These are phyloP conservation scores for Centropyge bicolor DNA, from an alignment of 2,797 vertebrate genomes.

Conservation along the genomic window DNA sequence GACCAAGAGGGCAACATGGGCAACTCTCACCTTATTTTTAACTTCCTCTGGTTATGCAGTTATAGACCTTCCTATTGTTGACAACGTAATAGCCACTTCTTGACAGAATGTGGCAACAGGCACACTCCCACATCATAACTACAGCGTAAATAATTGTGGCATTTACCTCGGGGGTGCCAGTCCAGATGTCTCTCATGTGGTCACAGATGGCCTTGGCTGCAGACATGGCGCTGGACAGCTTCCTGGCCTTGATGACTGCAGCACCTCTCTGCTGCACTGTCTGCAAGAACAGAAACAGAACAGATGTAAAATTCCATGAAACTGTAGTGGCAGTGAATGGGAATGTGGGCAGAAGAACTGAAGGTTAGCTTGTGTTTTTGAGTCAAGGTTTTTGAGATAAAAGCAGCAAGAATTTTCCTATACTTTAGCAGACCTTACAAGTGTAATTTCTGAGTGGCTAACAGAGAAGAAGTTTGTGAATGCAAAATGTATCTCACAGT, in stretches of 20 bases:
- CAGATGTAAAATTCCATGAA: not conserved
- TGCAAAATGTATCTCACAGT: not conserved
- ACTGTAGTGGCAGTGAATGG: not conserved
- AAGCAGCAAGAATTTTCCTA: not conserved
- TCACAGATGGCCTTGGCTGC: slow-evolving; percentile 97
- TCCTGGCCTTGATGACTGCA: slow-evolving; percentile 94
- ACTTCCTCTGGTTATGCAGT: not conserved
- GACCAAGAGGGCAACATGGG: no score
- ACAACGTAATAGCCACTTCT: not conserved
- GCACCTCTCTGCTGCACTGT: slow-evolving; percentile 94
- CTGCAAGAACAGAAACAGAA: slow-evolving; percentile 78
- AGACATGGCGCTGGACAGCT: slow-evolving; percentile 97
- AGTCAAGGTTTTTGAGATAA: not conserved
- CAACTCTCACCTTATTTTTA: no score
- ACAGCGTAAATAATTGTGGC: not conserved
- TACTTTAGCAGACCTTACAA: not conserved
- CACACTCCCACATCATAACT: not conserved
- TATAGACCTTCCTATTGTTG: not conserved
- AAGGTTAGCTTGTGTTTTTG: not conserved
- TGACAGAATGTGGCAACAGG: not conserved
- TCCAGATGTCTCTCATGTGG: slow-evolving; percentile 95
- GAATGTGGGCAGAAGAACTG: not conserved
- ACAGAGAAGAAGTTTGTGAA: not conserved
- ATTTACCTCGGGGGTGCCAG: slow-evolving; percentile 92
- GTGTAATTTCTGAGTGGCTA: not conserved